Evolutionary conservation across 2,113 vertebrate genomes (phyloP).

Genomic region (Cranoglanis bouderius): DNA sequence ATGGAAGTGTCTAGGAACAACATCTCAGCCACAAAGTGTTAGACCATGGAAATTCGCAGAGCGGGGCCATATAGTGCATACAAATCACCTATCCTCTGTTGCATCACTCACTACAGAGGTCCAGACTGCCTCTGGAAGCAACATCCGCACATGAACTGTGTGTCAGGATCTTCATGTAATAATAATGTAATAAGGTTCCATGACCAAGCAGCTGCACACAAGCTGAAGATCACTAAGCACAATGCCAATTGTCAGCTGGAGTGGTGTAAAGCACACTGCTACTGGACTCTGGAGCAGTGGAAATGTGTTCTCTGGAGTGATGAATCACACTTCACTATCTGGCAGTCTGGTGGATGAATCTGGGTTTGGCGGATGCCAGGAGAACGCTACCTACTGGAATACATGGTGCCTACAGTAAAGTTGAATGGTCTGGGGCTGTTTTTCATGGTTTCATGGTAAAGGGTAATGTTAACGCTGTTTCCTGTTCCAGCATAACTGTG

Average conservation of each 20-base stretch:
- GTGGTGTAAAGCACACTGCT: background rate
- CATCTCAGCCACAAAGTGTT: background rate
- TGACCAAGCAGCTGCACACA: background rate
- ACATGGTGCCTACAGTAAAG: background rate
- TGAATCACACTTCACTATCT: background rate
- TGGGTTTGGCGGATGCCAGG: background rate
- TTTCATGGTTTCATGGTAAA: background rate
- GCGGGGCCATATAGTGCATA: no score
- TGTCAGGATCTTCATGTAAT: background rate
- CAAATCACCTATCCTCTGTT: background rate
- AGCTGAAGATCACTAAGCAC: background rate
- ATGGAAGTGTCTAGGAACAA: background rate
- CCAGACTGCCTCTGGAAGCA: no score
- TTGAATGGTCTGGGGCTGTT: background rate
- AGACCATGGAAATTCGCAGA: background rate
- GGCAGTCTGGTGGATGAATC: background rate
- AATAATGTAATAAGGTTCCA: background rate
- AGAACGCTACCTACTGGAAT: background rate
- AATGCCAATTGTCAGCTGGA: background rate
- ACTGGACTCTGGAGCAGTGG: background rate
- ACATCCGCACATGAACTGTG: no score
- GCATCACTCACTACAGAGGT: no score
- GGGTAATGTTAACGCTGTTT: background rate
- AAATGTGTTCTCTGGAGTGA: background rate
- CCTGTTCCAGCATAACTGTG: background rate